A percentile compares a stretch with the other conserved stretches of the same genome.
Evolutionary conservation across 64 coral and sea anemone genomes (phyloP).

Genomic region (Montipora sp.): DNA sequence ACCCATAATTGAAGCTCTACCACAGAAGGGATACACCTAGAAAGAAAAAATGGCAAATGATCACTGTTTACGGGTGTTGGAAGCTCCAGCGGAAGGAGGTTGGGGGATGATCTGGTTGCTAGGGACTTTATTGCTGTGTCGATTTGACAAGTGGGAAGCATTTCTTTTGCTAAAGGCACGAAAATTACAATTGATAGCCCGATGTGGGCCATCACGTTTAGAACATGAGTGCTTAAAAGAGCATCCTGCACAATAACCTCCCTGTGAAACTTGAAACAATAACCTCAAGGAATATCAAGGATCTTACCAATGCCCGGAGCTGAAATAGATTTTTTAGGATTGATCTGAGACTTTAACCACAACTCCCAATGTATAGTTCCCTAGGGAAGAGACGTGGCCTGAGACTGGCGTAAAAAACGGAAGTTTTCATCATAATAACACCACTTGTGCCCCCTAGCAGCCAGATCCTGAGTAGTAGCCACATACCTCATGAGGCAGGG

Average conservation of each 20-base stretch:
- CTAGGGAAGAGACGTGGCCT: neutral
- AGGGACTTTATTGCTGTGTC: neutral
- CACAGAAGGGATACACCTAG: neutral
- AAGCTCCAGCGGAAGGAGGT: neutral
- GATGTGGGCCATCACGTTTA: too few species aligned
- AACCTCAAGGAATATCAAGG: too few species aligned
- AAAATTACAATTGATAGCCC: too few species aligned
- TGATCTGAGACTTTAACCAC: too few species aligned
- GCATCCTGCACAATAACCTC: neutral
- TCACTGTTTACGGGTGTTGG: too few species aligned
- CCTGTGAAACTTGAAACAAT: too few species aligned
- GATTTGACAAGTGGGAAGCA: neutral
- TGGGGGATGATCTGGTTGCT: neutral
- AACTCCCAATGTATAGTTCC: neutral
- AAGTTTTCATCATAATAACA: too few species aligned
- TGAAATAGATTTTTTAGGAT: too few species aligned
- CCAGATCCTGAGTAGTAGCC: too few species aligned
- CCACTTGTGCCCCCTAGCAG: too few species aligned
- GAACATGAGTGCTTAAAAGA: constrained; percentile 23
- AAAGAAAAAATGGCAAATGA: neutral
- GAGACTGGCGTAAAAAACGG: neutral
- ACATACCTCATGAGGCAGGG: too few species aligned
- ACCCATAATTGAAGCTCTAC: neutral
- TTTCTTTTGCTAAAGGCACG: neutral
- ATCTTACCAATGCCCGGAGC: too few species aligned